phyloP scores from a whole-genome alignment of 2,888 invertebrate genomes.

The Ctenicera cuprea region DNA sequence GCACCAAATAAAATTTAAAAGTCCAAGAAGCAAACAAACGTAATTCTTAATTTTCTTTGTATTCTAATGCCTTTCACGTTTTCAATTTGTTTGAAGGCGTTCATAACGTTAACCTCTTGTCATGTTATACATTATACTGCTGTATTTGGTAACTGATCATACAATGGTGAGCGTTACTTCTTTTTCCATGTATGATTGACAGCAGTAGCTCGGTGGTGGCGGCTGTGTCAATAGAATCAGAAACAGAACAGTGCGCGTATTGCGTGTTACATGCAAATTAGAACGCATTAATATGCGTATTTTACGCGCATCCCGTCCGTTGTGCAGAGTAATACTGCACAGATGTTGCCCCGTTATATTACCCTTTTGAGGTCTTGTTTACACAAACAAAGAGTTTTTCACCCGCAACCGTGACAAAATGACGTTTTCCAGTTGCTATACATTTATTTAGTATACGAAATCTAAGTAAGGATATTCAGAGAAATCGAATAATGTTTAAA shows the following conservation, averaged over 20 bases:
- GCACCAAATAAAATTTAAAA: conserved; percentile 18
- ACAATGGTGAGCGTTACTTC: conserved; percentile 31
- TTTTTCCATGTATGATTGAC: conserved; percentile 65
- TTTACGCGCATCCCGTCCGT: conserved; percentile 68
- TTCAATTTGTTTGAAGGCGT: conserved; percentile 36
- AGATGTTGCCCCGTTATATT: conserved; percentile 65
- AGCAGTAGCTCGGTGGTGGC: conserved; percentile 61
- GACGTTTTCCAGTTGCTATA: conserved; percentile 30
- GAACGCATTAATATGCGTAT: conserved; percentile 71
- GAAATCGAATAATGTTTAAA: neutral
- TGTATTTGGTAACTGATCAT: conserved; percentile 34
- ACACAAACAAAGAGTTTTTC: conserved; percentile 70
- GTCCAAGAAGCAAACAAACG: conserved; percentile 10
- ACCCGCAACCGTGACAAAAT: conserved; percentile 49
- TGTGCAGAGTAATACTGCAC: conserved; percentile 64
- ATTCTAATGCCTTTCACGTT: conserved; percentile 31
- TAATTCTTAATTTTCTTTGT: conserved; percentile 20
- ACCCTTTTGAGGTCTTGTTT: conserved; percentile 69
- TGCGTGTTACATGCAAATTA: conserved; percentile 73
- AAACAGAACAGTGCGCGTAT: conserved; percentile 60
- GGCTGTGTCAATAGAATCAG: conserved; percentile 70
- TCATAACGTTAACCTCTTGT: conserved; percentile 30
- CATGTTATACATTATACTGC: conserved; percentile 30
- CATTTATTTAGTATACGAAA: neutral
- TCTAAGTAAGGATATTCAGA: neutral